Conservation (phyloP, 2,797 vertebrate genomes). For the Channallabes apus region DNA sequence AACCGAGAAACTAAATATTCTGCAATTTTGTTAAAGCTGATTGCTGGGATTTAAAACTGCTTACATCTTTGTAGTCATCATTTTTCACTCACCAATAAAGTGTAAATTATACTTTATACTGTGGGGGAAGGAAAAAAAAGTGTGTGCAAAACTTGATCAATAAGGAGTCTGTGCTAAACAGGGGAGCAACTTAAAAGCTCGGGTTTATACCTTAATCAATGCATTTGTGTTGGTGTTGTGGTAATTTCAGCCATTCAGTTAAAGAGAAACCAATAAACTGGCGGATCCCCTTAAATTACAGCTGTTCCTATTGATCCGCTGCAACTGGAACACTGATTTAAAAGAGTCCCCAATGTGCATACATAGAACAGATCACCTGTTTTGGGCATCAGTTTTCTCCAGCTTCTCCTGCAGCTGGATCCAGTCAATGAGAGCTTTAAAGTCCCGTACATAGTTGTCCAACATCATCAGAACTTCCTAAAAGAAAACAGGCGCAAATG, state of each 20-base stretch:
- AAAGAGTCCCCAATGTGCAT: slow-evolving; percentile 33
- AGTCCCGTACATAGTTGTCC: slow-evolving; percentile 97
- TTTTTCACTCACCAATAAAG: slow-evolving; percentile 29
- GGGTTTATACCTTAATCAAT: slow-evolving; percentile 69
- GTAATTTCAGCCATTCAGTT: slow-evolving; percentile 67
- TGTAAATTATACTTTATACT: slow-evolving; percentile 25
- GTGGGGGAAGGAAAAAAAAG: not conserved
- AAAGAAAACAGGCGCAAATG: slow-evolving; percentile 33
- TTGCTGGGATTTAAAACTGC: slow-evolving; percentile 9
- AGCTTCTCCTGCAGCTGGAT: slow-evolving; percentile 98
- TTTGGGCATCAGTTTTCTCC: slow-evolving; percentile 97
- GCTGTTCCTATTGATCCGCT: slow-evolving; percentile 67
- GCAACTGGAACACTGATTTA: slow-evolving; percentile 45
- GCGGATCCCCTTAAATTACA: slow-evolving; percentile 70
- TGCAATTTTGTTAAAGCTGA: not conserved
- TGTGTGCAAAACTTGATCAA: slow-evolving; percentile 59
- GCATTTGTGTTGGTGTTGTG: slow-evolving; percentile 69
- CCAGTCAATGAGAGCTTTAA: slow-evolving; percentile 98
- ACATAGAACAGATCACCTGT: slow-evolving; percentile 79
- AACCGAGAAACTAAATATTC: not conserved
- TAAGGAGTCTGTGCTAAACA: slow-evolving; percentile 61
- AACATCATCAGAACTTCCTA: slow-evolving; percentile 99
- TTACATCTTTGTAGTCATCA: slow-evolving; percentile 8
- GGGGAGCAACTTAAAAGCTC: slow-evolving; percentile 59
- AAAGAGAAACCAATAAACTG: slow-evolving; percentile 71